A percentile compares a stretch with the other conserved stretches of the same genome.
These are phyloP conservation scores for Drosophila athabasca DNA, from an alignment of 1,140 invertebrate species.

Conservation along the genomic window DNA sequence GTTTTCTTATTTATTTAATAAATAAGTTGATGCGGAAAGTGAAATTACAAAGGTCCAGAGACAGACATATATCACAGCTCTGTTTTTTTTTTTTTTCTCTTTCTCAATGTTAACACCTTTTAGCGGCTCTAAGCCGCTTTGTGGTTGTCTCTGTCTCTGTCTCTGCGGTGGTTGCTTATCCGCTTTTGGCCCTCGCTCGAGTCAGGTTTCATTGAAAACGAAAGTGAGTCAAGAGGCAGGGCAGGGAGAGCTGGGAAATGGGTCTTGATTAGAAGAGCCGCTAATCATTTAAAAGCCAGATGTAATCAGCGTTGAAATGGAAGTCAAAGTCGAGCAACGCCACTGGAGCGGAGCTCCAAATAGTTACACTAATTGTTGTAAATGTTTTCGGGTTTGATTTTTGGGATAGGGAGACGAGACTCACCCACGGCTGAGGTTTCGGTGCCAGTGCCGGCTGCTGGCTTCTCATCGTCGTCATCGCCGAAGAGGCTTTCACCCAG, in stretches of 20 bases:
- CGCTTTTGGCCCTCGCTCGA: conserved; percentile 5
- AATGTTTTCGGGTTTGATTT: conserved; percentile 11
- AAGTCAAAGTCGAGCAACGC: conserved; percentile 7
- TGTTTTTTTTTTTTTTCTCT: conserved; percentile 37
- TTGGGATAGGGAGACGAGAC: conserved; percentile 11
- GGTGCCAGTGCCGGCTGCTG: conserved; percentile 40
- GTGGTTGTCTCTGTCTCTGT: conserved; percentile 11
- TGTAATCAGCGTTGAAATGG: conserved; percentile 44
- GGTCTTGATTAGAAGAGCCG: conserved; percentile 52
- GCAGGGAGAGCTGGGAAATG: conserved; percentile 33
- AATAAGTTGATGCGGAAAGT: conserved; percentile 74
- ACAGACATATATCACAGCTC: conserved; percentile 26
- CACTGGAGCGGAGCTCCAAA: conserved; percentile 27
- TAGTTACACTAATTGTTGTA: conserved; percentile 51
- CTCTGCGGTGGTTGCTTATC: conserved; percentile 18
- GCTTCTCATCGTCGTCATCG: conserved; percentile 66
- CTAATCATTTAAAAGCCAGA: conserved; percentile 58
- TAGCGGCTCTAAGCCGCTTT: conserved; percentile 19
- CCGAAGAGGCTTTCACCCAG: conserved; percentile 79
- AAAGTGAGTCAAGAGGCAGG: conserved; percentile 56
- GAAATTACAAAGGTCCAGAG: conserved; percentile 61
- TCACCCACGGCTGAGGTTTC: conserved; percentile 61
- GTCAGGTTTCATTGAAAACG: conserved; percentile 75
- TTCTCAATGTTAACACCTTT: conserved; percentile 62
- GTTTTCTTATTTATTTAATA: conserved; percentile 48